Conservation (phyloP, 2,113 vertebrate genomes). For the Dicerorhinus sumatrensis region DNA sequence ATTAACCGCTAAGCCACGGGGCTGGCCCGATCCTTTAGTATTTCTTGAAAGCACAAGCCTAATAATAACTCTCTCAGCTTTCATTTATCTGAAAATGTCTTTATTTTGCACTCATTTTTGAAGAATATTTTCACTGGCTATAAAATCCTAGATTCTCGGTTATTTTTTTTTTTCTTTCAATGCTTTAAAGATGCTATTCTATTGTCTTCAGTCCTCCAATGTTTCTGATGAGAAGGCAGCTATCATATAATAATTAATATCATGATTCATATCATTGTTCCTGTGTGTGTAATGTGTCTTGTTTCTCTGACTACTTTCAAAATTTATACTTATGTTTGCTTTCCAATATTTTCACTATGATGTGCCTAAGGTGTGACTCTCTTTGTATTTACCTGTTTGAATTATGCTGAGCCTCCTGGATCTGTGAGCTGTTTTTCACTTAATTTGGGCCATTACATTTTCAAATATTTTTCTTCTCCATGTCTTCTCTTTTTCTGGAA, state of each 20-base stretch:
- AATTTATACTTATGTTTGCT: background rate
- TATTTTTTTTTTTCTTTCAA: background rate
- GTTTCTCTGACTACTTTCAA: background rate
- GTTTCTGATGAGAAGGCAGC: background rate
- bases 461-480: background rate
- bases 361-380: background rate
- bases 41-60: background rate
- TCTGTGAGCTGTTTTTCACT: background rate
- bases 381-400: background rate
- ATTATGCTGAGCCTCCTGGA: background rate
- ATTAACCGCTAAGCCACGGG: too few relatives aligned
- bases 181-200: background rate
- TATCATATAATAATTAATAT: background rate
- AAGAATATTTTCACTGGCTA: background rate
- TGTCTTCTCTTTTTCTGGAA: background rate
- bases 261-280: background rate
- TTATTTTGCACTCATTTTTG: background rate
- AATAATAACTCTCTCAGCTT: background rate
- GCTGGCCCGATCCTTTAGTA: background rate
- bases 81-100: slow-evolving; percentile 31
- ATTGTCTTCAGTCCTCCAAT: background rate
- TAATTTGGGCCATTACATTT: background rate
- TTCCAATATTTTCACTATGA: background rate
- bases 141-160: background rate
- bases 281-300: background rate